Conservation (phyloP, 1,140 invertebrate genomes). For the Linepithema humile region DNA sequence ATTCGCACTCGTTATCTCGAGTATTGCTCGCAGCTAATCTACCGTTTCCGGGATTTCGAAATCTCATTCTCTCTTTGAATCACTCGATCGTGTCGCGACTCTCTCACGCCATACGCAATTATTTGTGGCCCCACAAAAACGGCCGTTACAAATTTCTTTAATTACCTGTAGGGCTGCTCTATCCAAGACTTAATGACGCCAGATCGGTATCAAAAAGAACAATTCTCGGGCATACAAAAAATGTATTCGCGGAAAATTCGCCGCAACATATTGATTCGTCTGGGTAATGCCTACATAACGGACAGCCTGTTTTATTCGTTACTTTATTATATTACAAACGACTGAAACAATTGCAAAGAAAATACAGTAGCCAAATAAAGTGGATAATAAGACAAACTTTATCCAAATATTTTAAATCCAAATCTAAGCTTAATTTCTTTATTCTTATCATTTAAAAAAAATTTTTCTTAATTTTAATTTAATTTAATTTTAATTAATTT, state of each 20-base stretch:
- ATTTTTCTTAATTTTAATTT: too few relatives aligned
- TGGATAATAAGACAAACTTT: not conserved
- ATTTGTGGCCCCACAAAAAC: conserved; percentile 66
- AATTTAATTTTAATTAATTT: too few relatives aligned
- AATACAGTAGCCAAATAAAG: not conserved
- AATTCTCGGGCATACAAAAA: conserved; percentile 5
- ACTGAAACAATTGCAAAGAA: not conserved
- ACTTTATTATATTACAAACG: not conserved
- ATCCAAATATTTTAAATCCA: not conserved
- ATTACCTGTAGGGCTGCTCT: conserved; percentile 47
- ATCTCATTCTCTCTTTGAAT: conserved; percentile 32
- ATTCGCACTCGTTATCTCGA: conserved; percentile 48
- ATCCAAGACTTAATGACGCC: conserved; percentile 25
- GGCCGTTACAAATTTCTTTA: conserved; percentile 66
- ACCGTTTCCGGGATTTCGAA: conserved; percentile 61
- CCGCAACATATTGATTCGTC: not conserved
- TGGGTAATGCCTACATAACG: conserved; percentile 8
- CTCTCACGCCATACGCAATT: conserved; percentile 64
- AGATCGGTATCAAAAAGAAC: not conserved
- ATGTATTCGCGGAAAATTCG: not conserved
- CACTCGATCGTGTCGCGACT: conserved; percentile 47
- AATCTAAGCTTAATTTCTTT: not conserved
- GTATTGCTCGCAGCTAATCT: conserved; percentile 34
- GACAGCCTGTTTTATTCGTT: not conserved
- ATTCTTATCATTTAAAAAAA: too few relatives aligned